Evolutionary conservation across 2,888 invertebrate genomes (phyloP).

Genomic region (Adineta ricciae): DNA sequence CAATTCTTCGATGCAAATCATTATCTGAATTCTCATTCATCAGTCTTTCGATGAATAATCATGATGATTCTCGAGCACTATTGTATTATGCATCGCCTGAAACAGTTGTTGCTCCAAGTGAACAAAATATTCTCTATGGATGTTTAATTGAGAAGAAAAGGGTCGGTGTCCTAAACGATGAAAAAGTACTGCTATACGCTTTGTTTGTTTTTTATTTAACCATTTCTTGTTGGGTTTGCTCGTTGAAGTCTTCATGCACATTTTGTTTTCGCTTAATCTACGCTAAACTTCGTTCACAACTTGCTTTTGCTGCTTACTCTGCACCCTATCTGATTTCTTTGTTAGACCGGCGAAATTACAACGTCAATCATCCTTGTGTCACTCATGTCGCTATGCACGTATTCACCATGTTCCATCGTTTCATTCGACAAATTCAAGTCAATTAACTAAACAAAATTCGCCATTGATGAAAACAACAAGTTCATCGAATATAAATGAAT

Average conservation of each 20-base stretch:
- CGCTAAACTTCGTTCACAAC: background rate
- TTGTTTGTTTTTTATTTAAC: background rate
- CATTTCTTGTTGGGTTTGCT: too few relatives aligned
- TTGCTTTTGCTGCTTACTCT: background rate
- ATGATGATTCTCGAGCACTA: background rate
- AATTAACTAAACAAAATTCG: background rate
- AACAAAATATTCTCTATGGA: constrained; percentile 1
- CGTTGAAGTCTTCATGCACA: background rate
- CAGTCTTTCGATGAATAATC: background rate
- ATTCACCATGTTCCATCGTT: background rate
- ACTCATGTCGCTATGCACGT: constrained; percentile 3
- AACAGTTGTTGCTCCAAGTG: background rate
- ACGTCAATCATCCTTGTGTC: background rate
- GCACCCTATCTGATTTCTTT: background rate
- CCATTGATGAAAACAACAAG: background rate
- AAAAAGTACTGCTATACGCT: background rate
- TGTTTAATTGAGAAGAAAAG: constrained; percentile 11
- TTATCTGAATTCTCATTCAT: background rate
- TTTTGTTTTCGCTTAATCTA: background rate
- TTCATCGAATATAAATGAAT: background rate
- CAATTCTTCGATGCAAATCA: background rate
- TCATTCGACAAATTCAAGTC: background rate
- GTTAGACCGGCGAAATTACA: background rate
- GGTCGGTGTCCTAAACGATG: background rate
- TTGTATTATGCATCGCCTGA: constrained; percentile 16